phyloP scores from a whole-genome alignment of 2,888 invertebrate species.

The Sarcophaga variegata region DNA sequence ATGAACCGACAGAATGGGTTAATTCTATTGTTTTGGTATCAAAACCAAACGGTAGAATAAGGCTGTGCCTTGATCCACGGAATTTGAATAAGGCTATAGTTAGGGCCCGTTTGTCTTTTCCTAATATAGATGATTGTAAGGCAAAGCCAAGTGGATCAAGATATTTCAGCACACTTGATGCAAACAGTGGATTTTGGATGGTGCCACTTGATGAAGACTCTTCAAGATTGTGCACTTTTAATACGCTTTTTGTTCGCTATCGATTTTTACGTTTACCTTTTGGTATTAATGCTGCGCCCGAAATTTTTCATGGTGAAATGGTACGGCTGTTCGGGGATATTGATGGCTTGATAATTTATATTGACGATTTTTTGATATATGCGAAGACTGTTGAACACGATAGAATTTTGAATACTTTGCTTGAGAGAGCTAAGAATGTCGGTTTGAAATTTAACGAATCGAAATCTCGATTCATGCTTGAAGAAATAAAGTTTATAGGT shows the following conservation, averaged over 20 bases:
- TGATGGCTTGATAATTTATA: slow-evolving; percentile 57
- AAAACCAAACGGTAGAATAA: slow-evolving; percentile 63
- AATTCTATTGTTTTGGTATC: slow-evolving; percentile 46
- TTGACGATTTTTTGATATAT: slow-evolving; percentile 64
- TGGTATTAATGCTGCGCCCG: slow-evolving; percentile 34
- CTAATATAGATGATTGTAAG: slow-evolving; percentile 57
- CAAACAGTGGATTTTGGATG: slow-evolving; percentile 69
- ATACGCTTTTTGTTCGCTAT: slow-evolving; percentile 32
- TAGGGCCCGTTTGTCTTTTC: slow-evolving; percentile 56
- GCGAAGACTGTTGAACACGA: not conserved
- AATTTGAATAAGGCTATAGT: slow-evolving; percentile 64
- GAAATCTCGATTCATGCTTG: slow-evolving; percentile 40
- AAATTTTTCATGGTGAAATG: slow-evolving; percentile 37
- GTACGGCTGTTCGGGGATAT: slow-evolving; percentile 54
- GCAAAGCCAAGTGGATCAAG: slow-evolving; percentile 51
- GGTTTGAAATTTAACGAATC: slow-evolving; percentile 63
- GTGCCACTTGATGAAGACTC: slow-evolving; percentile 68
- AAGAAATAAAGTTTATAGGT: slow-evolving; percentile 56
- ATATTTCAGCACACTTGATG: slow-evolving; percentile 58
- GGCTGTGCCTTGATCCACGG: slow-evolving; percentile 67
- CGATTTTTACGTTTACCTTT: slow-evolving; percentile 40
- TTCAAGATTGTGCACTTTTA: slow-evolving; percentile 70
- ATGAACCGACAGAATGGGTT: slow-evolving; percentile 48
- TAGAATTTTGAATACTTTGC: too few relatives aligned
- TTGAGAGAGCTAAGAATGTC: not conserved